Evolutionary conservation across 2,888 invertebrate genomes (phyloP).

Genomic region (Euplexia lucipara): DNA sequence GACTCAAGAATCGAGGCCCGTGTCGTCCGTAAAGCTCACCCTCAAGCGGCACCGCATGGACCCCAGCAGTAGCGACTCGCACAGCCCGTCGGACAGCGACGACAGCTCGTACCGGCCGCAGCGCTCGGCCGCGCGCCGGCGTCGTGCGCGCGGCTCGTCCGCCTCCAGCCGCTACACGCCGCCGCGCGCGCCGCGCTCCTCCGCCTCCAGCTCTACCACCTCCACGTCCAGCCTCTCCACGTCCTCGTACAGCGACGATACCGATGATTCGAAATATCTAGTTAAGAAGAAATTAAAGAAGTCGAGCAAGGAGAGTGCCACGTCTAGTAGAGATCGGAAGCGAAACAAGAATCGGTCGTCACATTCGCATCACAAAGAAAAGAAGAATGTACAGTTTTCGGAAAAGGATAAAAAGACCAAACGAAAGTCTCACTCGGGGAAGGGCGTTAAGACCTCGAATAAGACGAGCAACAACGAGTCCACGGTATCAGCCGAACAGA

Average conservation of each 20-base stretch:
- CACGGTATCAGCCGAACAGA: conserved; percentile 18
- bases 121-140: conserved; percentile 1
- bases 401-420: conserved; percentile 69
- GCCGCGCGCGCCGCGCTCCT: conserved; percentile 5
- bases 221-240: conserved; percentile 30
- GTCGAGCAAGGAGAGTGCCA: conserved; percentile 45
- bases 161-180: conserved; percentile 39
- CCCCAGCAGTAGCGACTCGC: conserved; percentile 31
- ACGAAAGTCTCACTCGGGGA: conserved; percentile 78
- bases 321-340: conserved; percentile 64
- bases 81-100: conserved; percentile 71
- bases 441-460: conserved; percentile 80
- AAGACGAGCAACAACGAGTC: conserved; percentile 41
- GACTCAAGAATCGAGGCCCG: conserved; percentile 53
- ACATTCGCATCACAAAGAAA: conserved; percentile 66
- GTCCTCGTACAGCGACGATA: conserved; percentile 44
- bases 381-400: conserved; percentile 32
- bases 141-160: conserved; percentile 46
- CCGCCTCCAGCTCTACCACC: conserved; percentile 12
- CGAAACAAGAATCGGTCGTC: conserved; percentile 64
- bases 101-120: conserved; percentile 69
- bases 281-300: conserved; percentile 68
- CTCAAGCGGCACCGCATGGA: conserved; percentile 69
- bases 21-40: conserved; percentile 73
- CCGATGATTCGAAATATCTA: conserved; percentile 57